phyloP scores from a whole-genome alignment of 1,140 invertebrate species.

The Asobara japonica region DNA sequence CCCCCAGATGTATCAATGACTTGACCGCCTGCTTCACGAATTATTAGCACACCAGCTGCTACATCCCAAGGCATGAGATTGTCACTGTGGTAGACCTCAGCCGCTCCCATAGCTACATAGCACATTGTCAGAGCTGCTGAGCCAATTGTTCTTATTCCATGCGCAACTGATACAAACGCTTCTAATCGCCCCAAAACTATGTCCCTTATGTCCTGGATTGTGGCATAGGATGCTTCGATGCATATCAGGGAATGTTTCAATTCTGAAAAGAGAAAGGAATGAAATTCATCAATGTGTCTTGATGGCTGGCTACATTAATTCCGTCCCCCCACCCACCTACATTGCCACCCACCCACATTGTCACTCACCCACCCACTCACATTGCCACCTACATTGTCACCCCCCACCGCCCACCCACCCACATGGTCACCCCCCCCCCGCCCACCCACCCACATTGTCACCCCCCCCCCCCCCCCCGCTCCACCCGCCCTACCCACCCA shows the following conservation, averaged over 20 bases:
- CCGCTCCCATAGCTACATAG: constrained; percentile 76
- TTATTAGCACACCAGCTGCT: constrained; percentile 76
- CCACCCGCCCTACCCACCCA: too few relatives aligned
- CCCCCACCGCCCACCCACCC: too few relatives aligned
- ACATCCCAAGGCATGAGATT: constrained; percentile 79
- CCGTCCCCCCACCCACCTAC: too few relatives aligned
- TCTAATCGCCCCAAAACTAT: constrained; percentile 54
- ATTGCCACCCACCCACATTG: too few relatives aligned
- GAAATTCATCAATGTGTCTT: background rate
- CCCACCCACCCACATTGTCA: too few relatives aligned
- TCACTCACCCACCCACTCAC: too few relatives aligned
- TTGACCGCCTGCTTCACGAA: constrained; percentile 80
- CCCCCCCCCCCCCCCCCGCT: too few relatives aligned
- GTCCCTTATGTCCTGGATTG: constrained; percentile 52
- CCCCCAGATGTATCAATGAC: constrained; percentile 74
- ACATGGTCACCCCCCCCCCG: too few relatives aligned
- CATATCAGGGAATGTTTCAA: constrained; percentile 52
- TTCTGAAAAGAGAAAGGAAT: constrained; percentile 35
- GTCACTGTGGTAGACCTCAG: constrained; percentile 79
- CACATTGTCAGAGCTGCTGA: constrained; percentile 81
- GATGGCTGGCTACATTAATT: too few relatives aligned
- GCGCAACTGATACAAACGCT: constrained; percentile 56
- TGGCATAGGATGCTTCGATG: constrained; percentile 57
- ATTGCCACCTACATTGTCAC: too few relatives aligned
- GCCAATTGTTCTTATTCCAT: constrained; percentile 76